phyloP scores from a whole-genome alignment of 2,888 invertebrate genomes.

The Mythimna lalbum region DNA sequence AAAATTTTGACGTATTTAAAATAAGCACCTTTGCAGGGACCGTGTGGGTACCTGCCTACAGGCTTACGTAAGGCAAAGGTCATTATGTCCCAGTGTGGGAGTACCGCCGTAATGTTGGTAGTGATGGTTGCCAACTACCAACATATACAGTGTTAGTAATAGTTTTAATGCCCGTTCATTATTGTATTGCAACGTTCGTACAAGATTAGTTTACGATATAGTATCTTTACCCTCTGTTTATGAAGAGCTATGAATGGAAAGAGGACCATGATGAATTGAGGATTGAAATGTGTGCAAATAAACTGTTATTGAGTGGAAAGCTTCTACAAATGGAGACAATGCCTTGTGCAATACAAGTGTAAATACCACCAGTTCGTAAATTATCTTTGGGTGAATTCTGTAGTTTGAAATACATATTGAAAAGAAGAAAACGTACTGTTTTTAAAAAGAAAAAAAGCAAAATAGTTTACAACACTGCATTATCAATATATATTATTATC shows the following conservation, averaged over 20 bases:
- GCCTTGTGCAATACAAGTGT: too few species aligned
- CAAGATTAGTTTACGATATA: slow-evolving; percentile 39
- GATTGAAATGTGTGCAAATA: neutral
- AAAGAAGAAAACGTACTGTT: too few species aligned
- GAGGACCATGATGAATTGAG: neutral
- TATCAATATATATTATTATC: too few species aligned
- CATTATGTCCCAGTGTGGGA: slow-evolving; percentile 69
- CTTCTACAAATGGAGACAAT: too few species aligned
- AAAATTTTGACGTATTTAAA: slow-evolving; percentile 60
- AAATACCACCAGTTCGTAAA: too few species aligned
- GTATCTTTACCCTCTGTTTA: slow-evolving; percentile 37
- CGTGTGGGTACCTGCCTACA: slow-evolving; percentile 48
- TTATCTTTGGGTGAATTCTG: too few species aligned
- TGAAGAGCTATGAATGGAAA: neutral
- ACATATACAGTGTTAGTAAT: slow-evolving; percentile 61
- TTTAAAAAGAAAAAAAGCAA: too few species aligned
- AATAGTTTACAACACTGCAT: too few species aligned
- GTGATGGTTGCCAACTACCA: slow-evolving; percentile 35
- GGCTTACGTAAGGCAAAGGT: slow-evolving; percentile 71
- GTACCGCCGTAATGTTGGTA: slow-evolving; percentile 46
- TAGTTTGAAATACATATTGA: too few species aligned
- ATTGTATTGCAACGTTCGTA: slow-evolving; percentile 45
- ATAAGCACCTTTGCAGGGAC: slow-evolving; percentile 53
- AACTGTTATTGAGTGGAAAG: neutral
- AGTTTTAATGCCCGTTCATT: slow-evolving; percentile 63